These are phyloP conservation scores for Ceriagrion tenellum DNA, from an alignment of 2,888 invertebrate species.

Conservation along the genomic window DNA sequence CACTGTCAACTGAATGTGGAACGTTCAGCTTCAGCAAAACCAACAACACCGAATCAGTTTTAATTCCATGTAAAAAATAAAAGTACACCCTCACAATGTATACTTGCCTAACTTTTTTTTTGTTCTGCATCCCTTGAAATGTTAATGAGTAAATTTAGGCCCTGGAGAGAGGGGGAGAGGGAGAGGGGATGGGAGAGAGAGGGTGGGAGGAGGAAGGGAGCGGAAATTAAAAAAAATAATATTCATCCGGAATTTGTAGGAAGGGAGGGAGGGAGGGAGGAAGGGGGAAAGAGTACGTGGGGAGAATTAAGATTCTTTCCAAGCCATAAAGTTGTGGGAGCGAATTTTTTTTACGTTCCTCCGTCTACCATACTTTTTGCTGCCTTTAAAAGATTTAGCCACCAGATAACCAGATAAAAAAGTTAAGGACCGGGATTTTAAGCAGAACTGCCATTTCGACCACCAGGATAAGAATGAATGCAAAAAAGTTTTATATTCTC, in stretches of 20 bases:
- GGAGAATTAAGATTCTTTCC: conserved; percentile 7
- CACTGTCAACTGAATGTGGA: too few relatives aligned
- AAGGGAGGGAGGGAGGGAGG: background rate
- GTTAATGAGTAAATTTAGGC: background rate
- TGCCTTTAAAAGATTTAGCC: background rate
- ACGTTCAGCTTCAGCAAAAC: too few relatives aligned
- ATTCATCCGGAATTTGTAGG: background rate
- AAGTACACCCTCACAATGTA: background rate
- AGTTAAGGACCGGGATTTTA: background rate
- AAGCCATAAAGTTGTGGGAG: background rate
- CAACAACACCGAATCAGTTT: background rate
- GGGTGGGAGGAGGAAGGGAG: too few relatives aligned
- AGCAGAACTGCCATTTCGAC: background rate
- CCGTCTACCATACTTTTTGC: background rate
- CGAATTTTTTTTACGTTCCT: background rate
- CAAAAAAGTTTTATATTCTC: too few relatives aligned
- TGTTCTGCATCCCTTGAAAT: background rate
- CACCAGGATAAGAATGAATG: background rate
- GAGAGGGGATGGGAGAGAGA: too few relatives aligned
- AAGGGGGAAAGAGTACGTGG: background rate
- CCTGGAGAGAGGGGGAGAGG: background rate
- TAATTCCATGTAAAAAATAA: background rate
- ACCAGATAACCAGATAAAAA: background rate
- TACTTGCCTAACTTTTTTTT: background rate
- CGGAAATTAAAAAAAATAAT: background rate